These are phyloP conservation scores for Peromyscus eremicus DNA, from an alignment of 2,797 vertebrate species.

Conservation along the genomic window DNA sequence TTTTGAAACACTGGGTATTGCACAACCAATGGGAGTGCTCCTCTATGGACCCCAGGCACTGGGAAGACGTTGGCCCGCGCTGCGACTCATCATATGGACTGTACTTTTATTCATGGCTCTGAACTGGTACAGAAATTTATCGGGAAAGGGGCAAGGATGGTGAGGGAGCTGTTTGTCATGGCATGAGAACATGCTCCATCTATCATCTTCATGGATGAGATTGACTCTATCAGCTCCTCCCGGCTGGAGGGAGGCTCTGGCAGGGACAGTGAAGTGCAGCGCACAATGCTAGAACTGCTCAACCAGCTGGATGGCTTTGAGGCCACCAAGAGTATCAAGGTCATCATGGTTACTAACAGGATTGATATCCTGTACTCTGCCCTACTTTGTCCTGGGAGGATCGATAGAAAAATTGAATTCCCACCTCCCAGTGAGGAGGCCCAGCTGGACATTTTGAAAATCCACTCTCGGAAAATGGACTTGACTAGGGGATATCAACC, in stretches of 20 bases:
- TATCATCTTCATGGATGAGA: conserved; percentile 99
- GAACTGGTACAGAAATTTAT: conserved; percentile 99
- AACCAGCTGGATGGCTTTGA: conserved; percentile 99
- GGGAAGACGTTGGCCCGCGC: conserved; percentile 98
- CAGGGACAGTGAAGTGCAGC: conserved; percentile 98
- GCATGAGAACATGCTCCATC: conserved; percentile 98
- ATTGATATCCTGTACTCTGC: conserved; percentile 99
- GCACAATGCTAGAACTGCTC: conserved; percentile 98
- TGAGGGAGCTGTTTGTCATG: conserved; percentile 99
- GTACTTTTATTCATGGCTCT: conserved; percentile 98
- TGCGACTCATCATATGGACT: conserved; percentile 99
- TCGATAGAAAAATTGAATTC: conserved; percentile 99
- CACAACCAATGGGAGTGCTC: conserved; percentile 98
- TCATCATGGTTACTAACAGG: conserved; percentile 99
- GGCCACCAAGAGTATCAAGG: conserved; percentile 99
- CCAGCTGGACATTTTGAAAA: conserved; percentile 98
- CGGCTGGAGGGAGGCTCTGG: conserved; percentile 97
- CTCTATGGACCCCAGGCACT: conserved; percentile 98
- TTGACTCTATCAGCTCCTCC: conserved; percentile 98
- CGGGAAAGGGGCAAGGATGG: conserved; percentile 98
- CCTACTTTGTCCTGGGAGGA: conserved; percentile 96
- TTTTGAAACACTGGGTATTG: conserved; percentile 98
- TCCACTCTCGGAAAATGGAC: conserved; percentile 99
- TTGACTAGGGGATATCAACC: conserved; percentile 98
- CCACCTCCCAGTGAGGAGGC: conserved; percentile 99